phyloP scores from a whole-genome alignment of 2,888 invertebrate genomes.

The Prenolepis imparis region DNA sequence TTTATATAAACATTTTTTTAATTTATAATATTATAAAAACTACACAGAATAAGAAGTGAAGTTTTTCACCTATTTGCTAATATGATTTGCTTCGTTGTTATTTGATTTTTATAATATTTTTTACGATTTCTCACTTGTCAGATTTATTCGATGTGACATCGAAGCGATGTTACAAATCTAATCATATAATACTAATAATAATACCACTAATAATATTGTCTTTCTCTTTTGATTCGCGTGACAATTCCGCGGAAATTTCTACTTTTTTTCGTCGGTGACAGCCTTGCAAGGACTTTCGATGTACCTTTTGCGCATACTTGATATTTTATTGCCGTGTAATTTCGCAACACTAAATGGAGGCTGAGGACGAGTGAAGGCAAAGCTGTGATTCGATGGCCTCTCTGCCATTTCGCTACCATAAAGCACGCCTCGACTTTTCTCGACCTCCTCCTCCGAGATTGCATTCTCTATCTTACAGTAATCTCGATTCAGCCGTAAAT shows the following conservation, averaged over 20 bases:
- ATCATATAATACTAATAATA: slow-evolving; percentile 4
- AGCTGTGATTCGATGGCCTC: slow-evolving; percentile 38
- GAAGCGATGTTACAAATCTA: background rate
- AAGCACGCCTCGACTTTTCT: background rate
- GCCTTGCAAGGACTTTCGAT: slow-evolving; percentile 35
- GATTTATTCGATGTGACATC: background rate
- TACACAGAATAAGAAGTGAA: background rate
- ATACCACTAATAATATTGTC: background rate
- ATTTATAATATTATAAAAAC: background rate
- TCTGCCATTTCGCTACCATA: slow-evolving; percentile 34
- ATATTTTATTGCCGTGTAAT: slow-evolving; percentile 43
- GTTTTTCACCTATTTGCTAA: background rate
- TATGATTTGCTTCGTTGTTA: background rate
- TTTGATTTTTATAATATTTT: background rate
- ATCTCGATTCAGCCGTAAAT: slow-evolving; percentile 10
- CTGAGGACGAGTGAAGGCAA: slow-evolving; percentile 33
- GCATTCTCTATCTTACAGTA: slow-evolving; percentile 6
- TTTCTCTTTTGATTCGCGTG: background rate
- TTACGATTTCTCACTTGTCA: background rate
- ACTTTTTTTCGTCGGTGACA: slow-evolving; percentile 8
- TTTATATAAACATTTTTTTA: background rate
- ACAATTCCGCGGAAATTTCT: slow-evolving; percentile 16
- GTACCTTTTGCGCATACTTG: slow-evolving; percentile 25
- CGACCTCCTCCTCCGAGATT: slow-evolving; percentile 2
- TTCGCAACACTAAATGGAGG: slow-evolving; percentile 42